Conservation (phyloP, 2,888 invertebrate species). For the Tetranychus truncatus region DNA sequence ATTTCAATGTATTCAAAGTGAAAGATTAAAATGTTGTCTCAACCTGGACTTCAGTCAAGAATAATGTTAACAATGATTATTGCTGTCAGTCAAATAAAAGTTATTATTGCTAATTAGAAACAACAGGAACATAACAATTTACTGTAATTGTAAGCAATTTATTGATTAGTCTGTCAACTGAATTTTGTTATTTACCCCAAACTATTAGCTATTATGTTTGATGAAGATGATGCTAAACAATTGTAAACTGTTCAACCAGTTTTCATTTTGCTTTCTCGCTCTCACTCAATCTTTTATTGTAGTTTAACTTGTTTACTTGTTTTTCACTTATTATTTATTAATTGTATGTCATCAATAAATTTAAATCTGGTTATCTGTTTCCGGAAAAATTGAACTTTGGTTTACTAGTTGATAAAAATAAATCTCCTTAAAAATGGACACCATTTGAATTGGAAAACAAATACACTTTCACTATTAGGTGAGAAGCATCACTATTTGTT, state of each 20-base stretch:
- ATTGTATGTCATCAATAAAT: neutral
- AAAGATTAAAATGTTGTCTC: too few relatives aligned
- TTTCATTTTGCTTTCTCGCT: neutral
- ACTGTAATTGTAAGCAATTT: neutral
- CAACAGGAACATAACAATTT: too few relatives aligned
- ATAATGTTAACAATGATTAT: too few relatives aligned
- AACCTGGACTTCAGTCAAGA: too few relatives aligned
- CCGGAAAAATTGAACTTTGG: neutral
- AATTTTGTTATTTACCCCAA: neutral
- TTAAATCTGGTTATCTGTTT: neutral
- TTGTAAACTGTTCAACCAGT: neutral
- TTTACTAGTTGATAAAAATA: neutral
- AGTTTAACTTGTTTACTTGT: neutral
- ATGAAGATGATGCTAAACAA: neutral
- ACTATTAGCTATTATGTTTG: neutral
- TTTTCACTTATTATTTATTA: neutral
- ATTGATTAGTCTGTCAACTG: neutral
- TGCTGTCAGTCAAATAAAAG: too few relatives aligned
- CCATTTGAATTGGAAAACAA: too few relatives aligned
- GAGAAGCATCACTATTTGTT: neutral
- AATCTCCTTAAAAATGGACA: neutral
- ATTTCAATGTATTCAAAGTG: too few relatives aligned
- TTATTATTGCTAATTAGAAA: too few relatives aligned
- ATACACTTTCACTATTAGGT: neutral
- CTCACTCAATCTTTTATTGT: neutral